Percentiles rank a stretch among this genome's conserved stretches.
These are phyloP conservation scores for Himalopsyche japonica DNA, from an alignment of 2,888 invertebrate genomes.

Conservation along the genomic window DNA sequence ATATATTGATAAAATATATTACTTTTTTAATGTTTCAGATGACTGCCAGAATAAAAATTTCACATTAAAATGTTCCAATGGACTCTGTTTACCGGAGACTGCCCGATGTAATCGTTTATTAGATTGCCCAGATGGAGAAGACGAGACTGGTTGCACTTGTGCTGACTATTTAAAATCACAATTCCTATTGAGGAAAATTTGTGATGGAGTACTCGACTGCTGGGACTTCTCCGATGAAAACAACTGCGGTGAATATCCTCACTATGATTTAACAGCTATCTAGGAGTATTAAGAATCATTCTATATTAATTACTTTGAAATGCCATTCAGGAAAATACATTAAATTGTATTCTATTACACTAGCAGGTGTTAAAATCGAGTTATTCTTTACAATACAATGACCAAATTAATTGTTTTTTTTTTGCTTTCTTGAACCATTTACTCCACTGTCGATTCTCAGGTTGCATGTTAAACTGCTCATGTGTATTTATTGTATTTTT, in stretches of 20 bases:
- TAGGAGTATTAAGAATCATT: background rate
- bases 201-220: conserved; percentile 79
- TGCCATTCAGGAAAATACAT: too few relatives aligned
- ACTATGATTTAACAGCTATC: background rate
- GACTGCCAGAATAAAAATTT: conserved; percentile 54
- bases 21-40: conserved; percentile 45
- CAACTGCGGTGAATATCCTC: conserved; percentile 64
- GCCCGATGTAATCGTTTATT: conserved; percentile 72
- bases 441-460: too few relatives aligned
- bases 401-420: too few relatives aligned
- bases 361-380: too few relatives aligned
- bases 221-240: conserved; percentile 81
- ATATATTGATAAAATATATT: background rate
- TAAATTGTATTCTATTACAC: too few relatives aligned
- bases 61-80: conserved; percentile 64
- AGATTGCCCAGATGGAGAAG: conserved; percentile 71
- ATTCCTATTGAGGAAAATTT: conserved; percentile 71
- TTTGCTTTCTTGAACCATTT: too few relatives aligned
- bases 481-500: too few relatives aligned
- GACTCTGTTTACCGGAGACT: conserved; percentile 66
- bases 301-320: too few relatives aligned
- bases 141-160: conserved; percentile 74
- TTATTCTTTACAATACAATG: too few relatives aligned
- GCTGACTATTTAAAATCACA: conserved; percentile 75
- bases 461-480: too few relatives aligned